Base-by-base conservation (phyloP, 2,113 vertebrate genomes). In the Xerus inauris region DNA sequence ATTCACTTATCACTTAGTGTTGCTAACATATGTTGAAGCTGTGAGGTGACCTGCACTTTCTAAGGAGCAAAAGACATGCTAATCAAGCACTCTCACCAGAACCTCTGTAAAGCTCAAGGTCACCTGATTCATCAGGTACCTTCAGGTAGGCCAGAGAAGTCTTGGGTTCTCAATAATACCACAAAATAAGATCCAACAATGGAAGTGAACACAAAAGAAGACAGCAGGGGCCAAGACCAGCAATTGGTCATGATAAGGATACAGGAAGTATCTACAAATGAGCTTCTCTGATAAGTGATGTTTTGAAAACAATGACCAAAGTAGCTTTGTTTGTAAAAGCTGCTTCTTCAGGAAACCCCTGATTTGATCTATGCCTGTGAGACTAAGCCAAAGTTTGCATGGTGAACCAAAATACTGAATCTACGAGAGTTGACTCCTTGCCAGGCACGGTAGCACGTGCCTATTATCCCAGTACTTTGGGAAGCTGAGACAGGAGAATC, bases 301-400 rank as follows among this genome's bases (percentile, higher is more conserved):
- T 5, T 93, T 90, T 42, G 47, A 92, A 95, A 91, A 75, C 13
- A 92, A 93, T 62, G 83, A 20, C 69, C 51, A 90, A 96, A 92
- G 6, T 0, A 2, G 71, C 24, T 79, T 86, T 35, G 11, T 79
- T 75, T 84, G 95, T 42, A 83, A 86, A 95, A 83, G 30, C 16
- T 71, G 7, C 93, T 96, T 17, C 93, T 96, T 19, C 49, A 24
- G 82, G 93, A 80, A 73, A 89, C 62, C 90, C 91, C 75, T 94
- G n/a, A 42, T 20, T n/a, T 51, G 62, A 38, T 95, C 90, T 87
- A 84, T 81, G 77, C n/a, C 90, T n/a, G 57, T 77, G 20, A 14
- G 59, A 90, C n/a, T 80, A 94, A 83, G 45, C 38, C 83, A 93
- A 95, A 88, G 87, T 79, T 93, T 89, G 89, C 95, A 97, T 96